phyloP scores from a whole-genome alignment of 30 jellyfish, hydroid and myxozoan species.

The Rhopilema esculentum region DNA sequence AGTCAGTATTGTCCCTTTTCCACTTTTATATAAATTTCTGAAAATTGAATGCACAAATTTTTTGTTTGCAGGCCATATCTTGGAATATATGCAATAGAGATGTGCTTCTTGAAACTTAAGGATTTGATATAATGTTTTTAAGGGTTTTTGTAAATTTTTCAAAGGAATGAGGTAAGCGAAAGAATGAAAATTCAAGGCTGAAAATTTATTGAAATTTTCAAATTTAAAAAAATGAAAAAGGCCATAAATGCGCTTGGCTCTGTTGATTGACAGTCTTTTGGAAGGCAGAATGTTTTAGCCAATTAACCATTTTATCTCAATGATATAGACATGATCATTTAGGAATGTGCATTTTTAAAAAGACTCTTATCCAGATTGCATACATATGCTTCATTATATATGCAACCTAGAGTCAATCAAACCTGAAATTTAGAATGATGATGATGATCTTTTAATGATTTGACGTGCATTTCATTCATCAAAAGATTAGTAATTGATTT shows the following conservation, averaged over 20 bases:
- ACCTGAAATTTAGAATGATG: background rate
- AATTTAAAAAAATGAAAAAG: background rate
- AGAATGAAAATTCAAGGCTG: no score
- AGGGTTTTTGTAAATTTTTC: background rate
- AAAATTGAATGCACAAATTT: background rate
- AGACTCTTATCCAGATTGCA: background rate
- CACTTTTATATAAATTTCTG: background rate
- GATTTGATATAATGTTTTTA: background rate
- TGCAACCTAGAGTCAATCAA: background rate
- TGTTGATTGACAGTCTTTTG: background rate
- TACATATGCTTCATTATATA: background rate
- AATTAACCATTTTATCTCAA: background rate
- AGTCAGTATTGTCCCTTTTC: background rate
- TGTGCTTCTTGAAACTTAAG: background rate
- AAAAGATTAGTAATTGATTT: no score
- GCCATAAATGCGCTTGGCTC: background rate
- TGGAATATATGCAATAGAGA: background rate
- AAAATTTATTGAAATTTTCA: no score
- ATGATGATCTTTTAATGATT: background rate
- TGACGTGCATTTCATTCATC: background rate
- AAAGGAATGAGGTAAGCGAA: background rate
- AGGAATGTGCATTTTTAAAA: background rate
- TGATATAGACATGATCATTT: background rate
- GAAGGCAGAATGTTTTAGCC: background rate
- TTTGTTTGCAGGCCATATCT: background rate